Evolutionary conservation across 2,797 vertebrate genomes (phyloP).

Genomic region (Manis crassicaudata): DNA sequence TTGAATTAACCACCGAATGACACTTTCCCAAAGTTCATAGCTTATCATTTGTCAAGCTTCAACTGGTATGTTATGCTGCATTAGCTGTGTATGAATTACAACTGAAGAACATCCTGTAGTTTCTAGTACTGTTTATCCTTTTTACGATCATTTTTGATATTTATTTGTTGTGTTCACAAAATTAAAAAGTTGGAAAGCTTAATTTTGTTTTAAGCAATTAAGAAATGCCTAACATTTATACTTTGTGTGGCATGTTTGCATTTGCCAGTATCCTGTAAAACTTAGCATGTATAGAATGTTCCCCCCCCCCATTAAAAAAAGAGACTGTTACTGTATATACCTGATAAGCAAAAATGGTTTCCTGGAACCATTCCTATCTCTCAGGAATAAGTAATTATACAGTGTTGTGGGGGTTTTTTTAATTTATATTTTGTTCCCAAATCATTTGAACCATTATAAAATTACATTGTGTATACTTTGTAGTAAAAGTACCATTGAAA

Average conservation of each 20-base stretch:
- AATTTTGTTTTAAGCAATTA: constrained; percentile 61
- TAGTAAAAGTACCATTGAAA: constrained; percentile 61
- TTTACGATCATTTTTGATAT: constrained; percentile 46
- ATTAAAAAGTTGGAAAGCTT: constrained; percentile 27
- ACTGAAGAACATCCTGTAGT: not conserved
- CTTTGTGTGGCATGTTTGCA: constrained; percentile 44
- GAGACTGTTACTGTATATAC: constrained; percentile 33
- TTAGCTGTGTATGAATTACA: constrained; percentile 56
- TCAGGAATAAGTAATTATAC: constrained; percentile 70
- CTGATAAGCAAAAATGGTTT: constrained; percentile 58
- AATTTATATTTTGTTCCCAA: constrained; percentile 72
- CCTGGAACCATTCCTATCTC: constrained; percentile 60
- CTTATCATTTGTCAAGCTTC: constrained; percentile 58
- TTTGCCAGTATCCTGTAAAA: constrained; percentile 60
- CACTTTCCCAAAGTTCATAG: constrained; percentile 57
- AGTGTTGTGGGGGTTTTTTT: not conserved
- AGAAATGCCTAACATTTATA: constrained; percentile 44
- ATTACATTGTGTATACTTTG: constrained; percentile 59
- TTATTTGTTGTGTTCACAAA: constrained; percentile 48
- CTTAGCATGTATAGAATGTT: constrained; percentile 34
- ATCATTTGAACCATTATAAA: constrained; percentile 70
- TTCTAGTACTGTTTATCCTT: constrained; percentile 44
- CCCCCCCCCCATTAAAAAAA: constrained; percentile 21
- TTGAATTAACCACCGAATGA: constrained; percentile 33
- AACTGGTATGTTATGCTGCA: not conserved